Conservation (phyloP, 2,113 vertebrate species). For the Ceuthmochares aereus region DNA sequence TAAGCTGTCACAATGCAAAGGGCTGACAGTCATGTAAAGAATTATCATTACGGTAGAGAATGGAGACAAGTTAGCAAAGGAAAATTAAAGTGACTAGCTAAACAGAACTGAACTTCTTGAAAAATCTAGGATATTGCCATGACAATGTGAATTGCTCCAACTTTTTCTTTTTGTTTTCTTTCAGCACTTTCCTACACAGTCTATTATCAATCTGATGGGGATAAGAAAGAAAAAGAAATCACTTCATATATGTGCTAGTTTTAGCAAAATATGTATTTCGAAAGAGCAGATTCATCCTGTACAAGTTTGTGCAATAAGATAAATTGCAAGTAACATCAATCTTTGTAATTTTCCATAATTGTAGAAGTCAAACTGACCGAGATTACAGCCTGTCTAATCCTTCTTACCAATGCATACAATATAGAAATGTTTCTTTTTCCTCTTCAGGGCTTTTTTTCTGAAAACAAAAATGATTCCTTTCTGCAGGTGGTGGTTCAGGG, state of each 20-base stretch:
- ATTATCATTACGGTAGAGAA: conserved; percentile 73
- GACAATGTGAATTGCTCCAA: conserved; percentile 57
- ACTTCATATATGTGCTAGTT: conserved; percentile 27
- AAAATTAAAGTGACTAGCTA: conserved; percentile 77
- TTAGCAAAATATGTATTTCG: conserved; percentile 52
- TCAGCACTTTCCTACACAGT: conserved; percentile 52
- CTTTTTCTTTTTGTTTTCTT: conserved; percentile 63
- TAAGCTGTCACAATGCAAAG: conserved; percentile 76
- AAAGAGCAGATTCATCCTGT: conserved; percentile 8
- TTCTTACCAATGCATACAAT: neutral
- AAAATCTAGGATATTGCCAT: conserved; percentile 63
- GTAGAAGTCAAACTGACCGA: conserved; percentile 48
- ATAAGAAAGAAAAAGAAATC: conserved; percentile 49
- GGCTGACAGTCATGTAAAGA: conserved; percentile 76
- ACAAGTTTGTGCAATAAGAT: conserved; percentile 35
- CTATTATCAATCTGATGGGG: conserved; percentile 59
- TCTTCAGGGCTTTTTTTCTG: neutral
- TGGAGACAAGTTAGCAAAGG: conserved; percentile 67
- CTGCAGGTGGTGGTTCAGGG: neutral
- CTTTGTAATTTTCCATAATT: conserved; percentile 18
- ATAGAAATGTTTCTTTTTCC: neutral
- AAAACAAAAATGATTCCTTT: neutral
- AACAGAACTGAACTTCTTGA: conserved; percentile 73
- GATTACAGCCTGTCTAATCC: conserved; percentile 39
- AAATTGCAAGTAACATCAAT: conserved; percentile 29